Base-by-base conservation (phyloP, 2,797 vertebrate genomes). In the Lacerta viridis region DNA sequence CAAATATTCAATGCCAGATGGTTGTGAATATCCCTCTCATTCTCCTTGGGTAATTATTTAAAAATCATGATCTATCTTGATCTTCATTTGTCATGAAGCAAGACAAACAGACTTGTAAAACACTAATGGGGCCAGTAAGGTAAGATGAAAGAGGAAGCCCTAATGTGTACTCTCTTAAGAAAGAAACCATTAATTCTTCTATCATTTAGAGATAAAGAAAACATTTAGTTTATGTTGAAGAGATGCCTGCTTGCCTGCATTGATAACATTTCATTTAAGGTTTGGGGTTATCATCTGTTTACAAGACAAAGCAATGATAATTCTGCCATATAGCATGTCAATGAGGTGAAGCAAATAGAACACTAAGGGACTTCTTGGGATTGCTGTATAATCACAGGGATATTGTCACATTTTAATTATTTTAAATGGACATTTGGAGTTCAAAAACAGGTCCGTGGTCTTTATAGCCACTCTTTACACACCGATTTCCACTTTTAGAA, bases 371-470 rank as follows among this genome's bases (percentile, higher is more conserved):
- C 29, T 85, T 77, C 0, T 64, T 25, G 59, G 74, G 9, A 66
- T 13, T 85, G 74, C 39, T 77, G 41, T 61, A 76, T 77, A 85
- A 77, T 77, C 55, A 77, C 25, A 85, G 27, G 74, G 76, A 76
- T 85, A 59, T 77, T 64, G 39, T 43, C 15, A 64, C 13, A 41
- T 64, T 43, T 41, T 76, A 43, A 83, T 46, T 71, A 66, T 41
- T 46, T 85, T 55, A 84, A 77, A 66, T 75, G 33, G 55, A 80
- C 61, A 39, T 64, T 61, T 39, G 43, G 33, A 23, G 18, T 61
- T 84, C 23, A 25, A 84, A 84, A 66, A 82, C 25, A 41, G 7
- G 23, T 17, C 83, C 39, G 4, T 69, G 39, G 17, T 68, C 25
- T 39, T 66, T 81, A 64, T 81, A 41, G 25, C 80, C 80, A 33